Evolutionary conservation across 2,888 invertebrate species (phyloP).

Genomic region (Nemotelus nigrinus): DNA sequence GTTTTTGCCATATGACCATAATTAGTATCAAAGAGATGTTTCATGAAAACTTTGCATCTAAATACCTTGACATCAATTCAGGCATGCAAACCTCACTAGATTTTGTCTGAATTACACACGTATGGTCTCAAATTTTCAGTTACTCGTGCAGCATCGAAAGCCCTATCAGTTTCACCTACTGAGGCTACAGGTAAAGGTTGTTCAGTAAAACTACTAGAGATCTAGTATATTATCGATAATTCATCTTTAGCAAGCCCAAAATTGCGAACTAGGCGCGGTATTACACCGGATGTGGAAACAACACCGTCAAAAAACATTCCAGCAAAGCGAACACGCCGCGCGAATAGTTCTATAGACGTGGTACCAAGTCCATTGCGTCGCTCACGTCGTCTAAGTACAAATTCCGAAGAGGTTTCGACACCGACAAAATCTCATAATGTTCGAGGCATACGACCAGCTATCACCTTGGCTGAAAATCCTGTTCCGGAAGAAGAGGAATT

Average conservation of each 20-base stretch:
- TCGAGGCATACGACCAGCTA: not conserved
- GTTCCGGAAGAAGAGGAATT: constrained; percentile 28
- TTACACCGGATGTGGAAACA: not conserved
- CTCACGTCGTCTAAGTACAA: constrained; percentile 26
- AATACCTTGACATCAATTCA: too few species aligned
- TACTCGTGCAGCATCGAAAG: constrained; percentile 18
- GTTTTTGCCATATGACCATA: too few species aligned
- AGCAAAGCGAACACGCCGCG: constrained; percentile 15
- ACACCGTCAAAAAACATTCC: constrained; percentile 19
- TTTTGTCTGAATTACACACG: not conserved
- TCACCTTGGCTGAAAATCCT: constrained; percentile 5
- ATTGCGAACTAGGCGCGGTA: not conserved
- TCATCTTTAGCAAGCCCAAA: constrained; percentile 17
- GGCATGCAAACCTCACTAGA: too few species aligned
- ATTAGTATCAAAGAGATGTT: too few species aligned
- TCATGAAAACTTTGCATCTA: too few species aligned
- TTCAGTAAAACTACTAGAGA: not conserved
- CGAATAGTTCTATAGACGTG: not conserved
- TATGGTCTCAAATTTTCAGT: constrained; percentile 18
- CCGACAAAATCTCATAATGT: constrained; percentile 13
- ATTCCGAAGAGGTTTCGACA: constrained; percentile 14
- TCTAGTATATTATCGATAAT: not conserved
- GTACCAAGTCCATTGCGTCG: constrained; percentile 16
- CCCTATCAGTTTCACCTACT: not conserved
- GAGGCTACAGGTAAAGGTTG: not conserved